These are phyloP conservation scores for Athripsodes cinereus DNA, from an alignment of 2,888 invertebrate genomes.

Conservation along the genomic window DNA sequence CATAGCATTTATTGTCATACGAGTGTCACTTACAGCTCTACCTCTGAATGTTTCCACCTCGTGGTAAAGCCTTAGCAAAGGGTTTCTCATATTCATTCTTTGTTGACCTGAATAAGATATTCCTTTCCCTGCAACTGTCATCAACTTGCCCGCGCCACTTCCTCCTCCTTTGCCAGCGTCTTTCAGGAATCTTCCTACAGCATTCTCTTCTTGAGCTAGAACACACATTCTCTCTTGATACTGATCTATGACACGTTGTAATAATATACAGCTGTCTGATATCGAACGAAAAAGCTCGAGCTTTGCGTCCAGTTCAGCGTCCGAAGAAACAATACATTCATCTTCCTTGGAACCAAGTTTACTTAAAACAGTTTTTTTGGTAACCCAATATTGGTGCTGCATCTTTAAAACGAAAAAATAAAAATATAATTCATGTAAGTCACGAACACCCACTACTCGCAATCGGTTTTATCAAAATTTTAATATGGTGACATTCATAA, in stretches of 20 bases:
- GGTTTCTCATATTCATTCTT: slow-evolving; percentile 77
- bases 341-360: slow-evolving; percentile 97
- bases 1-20: slow-evolving; percentile 86
- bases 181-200: slow-evolving; percentile 89
- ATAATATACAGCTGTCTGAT: slow-evolving; percentile 79
- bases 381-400: slow-evolving; percentile 98
- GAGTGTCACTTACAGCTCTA: slow-evolving; percentile 90
- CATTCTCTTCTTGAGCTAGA: slow-evolving; percentile 92
- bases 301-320: slow-evolving; percentile 95
- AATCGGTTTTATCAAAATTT: no score
- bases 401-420: slow-evolving; percentile 41
- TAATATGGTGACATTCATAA: neutral
- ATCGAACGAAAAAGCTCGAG: slow-evolving; percentile 89
- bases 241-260: slow-evolving; percentile 84
- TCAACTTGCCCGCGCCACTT: slow-evolving; percentile 67
- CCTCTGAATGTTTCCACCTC: slow-evolving; percentile 96
- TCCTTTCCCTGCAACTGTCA: slow-evolving; percentile 68
- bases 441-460: no score
- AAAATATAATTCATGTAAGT: neutral
- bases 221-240: slow-evolving; percentile 91
- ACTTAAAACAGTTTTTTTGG: slow-evolving; percentile 89
- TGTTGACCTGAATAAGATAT: slow-evolving; percentile 89
- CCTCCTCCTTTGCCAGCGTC: slow-evolving; percentile 81
- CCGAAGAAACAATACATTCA: slow-evolving; percentile 92
- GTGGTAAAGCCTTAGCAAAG: slow-evolving; percentile 83